Percentiles rank a stretch among this genome's conserved stretches.
These are phyloP conservation scores for Heptranchias perlo DNA, from an alignment of 2,113 vertebrate species.

Conservation along the genomic window DNA sequence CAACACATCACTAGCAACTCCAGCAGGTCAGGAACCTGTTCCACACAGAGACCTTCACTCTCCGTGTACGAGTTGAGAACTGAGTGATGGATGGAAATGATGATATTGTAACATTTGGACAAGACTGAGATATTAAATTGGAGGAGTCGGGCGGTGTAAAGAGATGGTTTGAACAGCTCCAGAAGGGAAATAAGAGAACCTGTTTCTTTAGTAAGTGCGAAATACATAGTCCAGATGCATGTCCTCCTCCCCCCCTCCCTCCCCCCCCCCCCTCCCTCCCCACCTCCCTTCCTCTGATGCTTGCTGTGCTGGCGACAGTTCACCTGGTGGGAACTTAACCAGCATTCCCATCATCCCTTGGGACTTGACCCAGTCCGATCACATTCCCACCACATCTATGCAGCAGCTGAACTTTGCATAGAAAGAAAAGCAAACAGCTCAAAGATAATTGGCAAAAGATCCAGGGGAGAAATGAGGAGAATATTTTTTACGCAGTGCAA, in stretches of 20 bases:
- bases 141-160: background rate
- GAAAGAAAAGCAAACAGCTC: background rate
- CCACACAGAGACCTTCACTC: background rate
- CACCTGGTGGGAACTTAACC: background rate
- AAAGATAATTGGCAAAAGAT: background rate
- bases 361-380: background rate
- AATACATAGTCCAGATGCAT: constrained; percentile 31
- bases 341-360: background rate
- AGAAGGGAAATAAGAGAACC: background rate
- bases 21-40: background rate
- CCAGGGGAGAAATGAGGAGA: background rate
- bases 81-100: background rate
- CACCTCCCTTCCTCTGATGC: constrained; percentile 40
- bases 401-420: background rate
- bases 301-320: background rate
- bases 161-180: too few relatives aligned
- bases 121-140: background rate
- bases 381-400: constrained; percentile 18
- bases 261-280: constrained; percentile 59
- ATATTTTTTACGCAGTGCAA: background rate
- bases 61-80: background rate
- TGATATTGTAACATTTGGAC: background rate
- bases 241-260: constrained; percentile 41
- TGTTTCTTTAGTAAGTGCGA: constrained; percentile 2
- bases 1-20: background rate